These are phyloP conservation scores for Netta rufina DNA, from an alignment of 2,797 vertebrate genomes.

Conservation along the genomic window DNA sequence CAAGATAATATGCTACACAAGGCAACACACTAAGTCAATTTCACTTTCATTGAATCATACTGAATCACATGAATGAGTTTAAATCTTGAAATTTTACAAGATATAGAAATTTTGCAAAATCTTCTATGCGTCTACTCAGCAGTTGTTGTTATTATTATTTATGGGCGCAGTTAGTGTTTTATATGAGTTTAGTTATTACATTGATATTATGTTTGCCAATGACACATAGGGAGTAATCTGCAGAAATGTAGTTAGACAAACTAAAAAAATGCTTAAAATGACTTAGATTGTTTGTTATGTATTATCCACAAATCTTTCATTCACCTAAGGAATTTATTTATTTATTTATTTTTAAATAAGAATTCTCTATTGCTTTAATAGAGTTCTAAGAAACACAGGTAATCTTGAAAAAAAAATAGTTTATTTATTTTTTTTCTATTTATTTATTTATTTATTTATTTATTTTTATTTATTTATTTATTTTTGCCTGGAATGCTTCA, in stretches of 20 bases:
- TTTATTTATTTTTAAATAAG: no score
- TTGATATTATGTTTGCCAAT: neutral
- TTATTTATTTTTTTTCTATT: no score
- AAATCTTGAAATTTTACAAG: neutral
- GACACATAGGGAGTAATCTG: neutral
- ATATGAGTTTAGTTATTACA: neutral
- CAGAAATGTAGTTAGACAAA: neutral
- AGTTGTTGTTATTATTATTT: neutral
- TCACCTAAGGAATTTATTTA: neutral
- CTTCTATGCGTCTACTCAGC: neutral
- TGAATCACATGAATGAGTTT: neutral
- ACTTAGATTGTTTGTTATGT: neutral
- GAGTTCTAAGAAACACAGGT: neutral
- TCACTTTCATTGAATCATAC: neutral
- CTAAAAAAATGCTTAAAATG: neutral
- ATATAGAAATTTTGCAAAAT: neutral
- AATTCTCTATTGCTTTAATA: neutral
- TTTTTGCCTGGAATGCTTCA: neutral
- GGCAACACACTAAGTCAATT: neutral
- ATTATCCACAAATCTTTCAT: neutral
- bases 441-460: no score
- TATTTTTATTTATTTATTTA: neutral
- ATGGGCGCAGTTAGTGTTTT: neutral
- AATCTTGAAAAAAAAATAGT: neutral
- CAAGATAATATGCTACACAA: neutral